These are phyloP conservation scores for Acromyrmex echinatior DNA, from an alignment of 1,140 invertebrate genomes.

Conservation along the genomic window DNA sequence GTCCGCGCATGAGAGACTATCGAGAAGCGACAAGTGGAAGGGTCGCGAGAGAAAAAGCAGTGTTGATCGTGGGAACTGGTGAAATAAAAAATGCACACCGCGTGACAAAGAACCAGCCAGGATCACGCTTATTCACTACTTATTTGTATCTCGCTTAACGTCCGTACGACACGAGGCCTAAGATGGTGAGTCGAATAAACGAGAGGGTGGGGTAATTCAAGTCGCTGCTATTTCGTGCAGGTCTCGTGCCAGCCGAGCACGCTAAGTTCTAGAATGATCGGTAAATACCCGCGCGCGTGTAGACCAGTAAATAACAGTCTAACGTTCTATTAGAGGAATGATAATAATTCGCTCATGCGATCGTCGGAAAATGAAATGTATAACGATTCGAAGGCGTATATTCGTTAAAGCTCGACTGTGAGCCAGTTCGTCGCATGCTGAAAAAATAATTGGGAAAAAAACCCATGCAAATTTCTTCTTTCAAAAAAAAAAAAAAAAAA, in stretches of 20 bases:
- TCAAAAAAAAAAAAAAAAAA: background rate
- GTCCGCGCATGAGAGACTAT: background rate
- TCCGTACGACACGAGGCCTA: slow-evolving; percentile 60
- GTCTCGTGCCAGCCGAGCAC: slow-evolving; percentile 63
- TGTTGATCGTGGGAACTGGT: background rate
- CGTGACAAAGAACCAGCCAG: background rate
- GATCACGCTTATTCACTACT: background rate
- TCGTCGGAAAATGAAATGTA: slow-evolving; percentile 28
- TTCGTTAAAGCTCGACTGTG: background rate
- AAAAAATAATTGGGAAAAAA: background rate
- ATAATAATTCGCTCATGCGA: slow-evolving; percentile 46
- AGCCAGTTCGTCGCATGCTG: background rate
- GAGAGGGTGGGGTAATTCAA: slow-evolving; percentile 60
- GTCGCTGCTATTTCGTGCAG: slow-evolving; percentile 58
- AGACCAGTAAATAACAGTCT: slow-evolving; percentile 39
- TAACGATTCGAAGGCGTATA: slow-evolving; percentile 10
- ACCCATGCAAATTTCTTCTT: background rate
- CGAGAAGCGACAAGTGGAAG: background rate
- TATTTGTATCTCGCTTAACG: slow-evolving; percentile 60
- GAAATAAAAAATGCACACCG: slow-evolving; percentile 4
- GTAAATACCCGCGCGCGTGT: slow-evolving; percentile 58
- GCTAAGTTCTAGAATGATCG: slow-evolving; percentile 70
- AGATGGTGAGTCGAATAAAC: background rate
- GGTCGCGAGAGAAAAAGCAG: background rate
- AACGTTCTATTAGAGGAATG: slow-evolving; percentile 36